A percentile compares a stretch with the other conserved stretches of the same genome.
These are phyloP conservation scores for Chouioia cunea DNA, from an alignment of 2,888 invertebrate species.

Conservation along the genomic window DNA sequence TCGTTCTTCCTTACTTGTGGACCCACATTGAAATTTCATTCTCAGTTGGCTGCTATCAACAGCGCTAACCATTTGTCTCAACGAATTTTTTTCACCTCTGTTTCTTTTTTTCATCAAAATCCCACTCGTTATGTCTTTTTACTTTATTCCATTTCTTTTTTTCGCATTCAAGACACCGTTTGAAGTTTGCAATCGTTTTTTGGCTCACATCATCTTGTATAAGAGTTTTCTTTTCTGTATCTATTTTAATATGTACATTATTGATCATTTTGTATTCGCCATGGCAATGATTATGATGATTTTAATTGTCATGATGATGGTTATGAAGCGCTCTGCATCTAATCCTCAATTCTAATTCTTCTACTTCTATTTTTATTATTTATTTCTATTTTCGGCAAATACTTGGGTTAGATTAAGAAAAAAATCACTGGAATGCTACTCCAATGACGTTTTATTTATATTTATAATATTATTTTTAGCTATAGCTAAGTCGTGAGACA, in stretches of 20 bases:
- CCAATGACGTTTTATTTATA: conserved; percentile 58
- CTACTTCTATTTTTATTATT: conserved; percentile 5
- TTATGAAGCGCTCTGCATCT: conserved; percentile 46
- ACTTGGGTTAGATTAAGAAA: conserved; percentile 28
- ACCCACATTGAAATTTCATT: conserved; percentile 31
- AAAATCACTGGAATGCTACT: conserved; percentile 54
- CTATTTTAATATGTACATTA: conserved; percentile 48
- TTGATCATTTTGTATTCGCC: conserved; percentile 56
- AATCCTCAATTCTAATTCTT: conserved; percentile 13
- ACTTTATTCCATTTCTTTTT: conserved; percentile 44
- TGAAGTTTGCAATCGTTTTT: conserved; percentile 41
- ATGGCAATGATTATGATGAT: conserved; percentile 51
- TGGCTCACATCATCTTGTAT: conserved; percentile 36
- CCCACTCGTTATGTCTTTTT: not conserved
- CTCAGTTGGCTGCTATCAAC: conserved; percentile 24
- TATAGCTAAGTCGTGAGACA: too few relatives aligned
- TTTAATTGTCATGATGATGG: conserved; percentile 50
- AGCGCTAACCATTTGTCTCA: conserved; percentile 20
- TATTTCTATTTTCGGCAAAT: conserved; percentile 29
- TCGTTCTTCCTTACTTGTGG: conserved; percentile 37
- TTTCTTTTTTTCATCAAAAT: conserved; percentile 3
- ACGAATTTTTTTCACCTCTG: conserved; percentile 3
- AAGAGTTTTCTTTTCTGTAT: conserved; percentile 37
- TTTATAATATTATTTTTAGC: too few relatives aligned
- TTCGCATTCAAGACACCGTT: conserved; percentile 46